Evolutionary conservation across 2,888 invertebrate genomes (phyloP).

Genomic region (Zhuqinia jingwanae): DNA sequence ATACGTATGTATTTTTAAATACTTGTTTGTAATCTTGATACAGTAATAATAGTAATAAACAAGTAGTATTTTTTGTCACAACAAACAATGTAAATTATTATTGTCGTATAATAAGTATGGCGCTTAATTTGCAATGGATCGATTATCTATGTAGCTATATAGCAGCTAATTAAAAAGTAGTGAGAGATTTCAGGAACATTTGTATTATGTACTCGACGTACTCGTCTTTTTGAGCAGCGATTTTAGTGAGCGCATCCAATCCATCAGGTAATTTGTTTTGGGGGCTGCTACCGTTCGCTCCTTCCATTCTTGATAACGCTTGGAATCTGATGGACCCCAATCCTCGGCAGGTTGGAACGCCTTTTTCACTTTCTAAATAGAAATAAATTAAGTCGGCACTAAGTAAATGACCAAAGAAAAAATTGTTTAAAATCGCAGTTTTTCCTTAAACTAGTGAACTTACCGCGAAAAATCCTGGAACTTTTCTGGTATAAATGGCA

Average conservation of each 20-base stretch:
- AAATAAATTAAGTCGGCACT: too few species aligned
- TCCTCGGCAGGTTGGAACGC: conserved; percentile 63
- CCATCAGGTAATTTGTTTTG: not conserved
- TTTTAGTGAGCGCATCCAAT: conserved; percentile 39
- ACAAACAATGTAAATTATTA: conserved; percentile 1
- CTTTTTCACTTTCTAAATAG: conserved; percentile 60
- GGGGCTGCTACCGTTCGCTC: not conserved
- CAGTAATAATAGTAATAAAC: not conserved
- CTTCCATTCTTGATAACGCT: conserved; percentile 45
- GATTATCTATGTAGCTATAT: not conserved
- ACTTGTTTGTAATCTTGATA: not conserved
- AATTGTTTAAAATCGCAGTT: too few species aligned
- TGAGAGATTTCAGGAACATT: too few species aligned
- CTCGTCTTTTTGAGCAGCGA: conserved; percentile 4
- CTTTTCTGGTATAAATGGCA: conserved; percentile 60
- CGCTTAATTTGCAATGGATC: conserved; percentile 22
- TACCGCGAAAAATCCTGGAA: conserved; percentile 49
- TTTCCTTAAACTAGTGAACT: too few species aligned
- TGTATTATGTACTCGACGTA: not conserved
- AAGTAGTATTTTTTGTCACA: not conserved
- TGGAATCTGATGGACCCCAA: conserved; percentile 65
- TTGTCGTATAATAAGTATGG: not conserved
- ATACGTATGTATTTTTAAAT: too few species aligned
- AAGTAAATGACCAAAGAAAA: too few species aligned
- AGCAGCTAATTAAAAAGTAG: too few species aligned